Evolutionary conservation across 2,113 vertebrate genomes (phyloP).

Genomic region (Panthera leo): DNA sequence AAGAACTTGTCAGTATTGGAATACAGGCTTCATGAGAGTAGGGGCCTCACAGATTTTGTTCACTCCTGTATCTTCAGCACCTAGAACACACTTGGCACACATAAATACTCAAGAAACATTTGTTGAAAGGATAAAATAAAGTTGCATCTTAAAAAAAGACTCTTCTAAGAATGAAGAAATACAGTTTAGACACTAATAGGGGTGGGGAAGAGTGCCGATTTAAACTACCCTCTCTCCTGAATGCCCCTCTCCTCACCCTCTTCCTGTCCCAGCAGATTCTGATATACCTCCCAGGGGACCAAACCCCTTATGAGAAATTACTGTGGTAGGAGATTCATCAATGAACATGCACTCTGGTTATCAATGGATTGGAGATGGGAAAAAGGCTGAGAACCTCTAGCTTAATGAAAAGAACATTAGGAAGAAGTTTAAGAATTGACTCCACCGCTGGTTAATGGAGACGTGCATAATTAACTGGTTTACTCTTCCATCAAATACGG

Average conservation of each 20-base stretch:
- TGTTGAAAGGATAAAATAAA: slow-evolving; percentile 36
- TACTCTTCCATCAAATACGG: neutral
- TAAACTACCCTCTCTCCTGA: neutral
- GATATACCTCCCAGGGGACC: neutral
- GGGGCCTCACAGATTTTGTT: neutral
- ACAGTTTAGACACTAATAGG: neutral
- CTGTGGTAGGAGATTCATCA: neutral
- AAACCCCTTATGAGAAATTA: neutral
- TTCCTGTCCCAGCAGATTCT: neutral
- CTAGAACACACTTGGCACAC: neutral
- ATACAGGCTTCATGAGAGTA: neutral
- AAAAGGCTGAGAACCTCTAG: neutral
- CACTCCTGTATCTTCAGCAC: neutral
- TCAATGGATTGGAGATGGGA: neutral
- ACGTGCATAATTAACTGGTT: neutral
- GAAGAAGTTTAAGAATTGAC: neutral
- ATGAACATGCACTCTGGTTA: neutral
- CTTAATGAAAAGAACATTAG: neutral
- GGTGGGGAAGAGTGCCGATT: neutral
- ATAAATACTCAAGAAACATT: neutral
- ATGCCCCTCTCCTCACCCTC: neutral
- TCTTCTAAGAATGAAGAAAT: neutral
- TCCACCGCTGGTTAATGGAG: neutral
- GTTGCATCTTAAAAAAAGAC: neutral
- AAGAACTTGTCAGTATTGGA: neutral